Percentiles rank a stretch among this genome's conserved stretches.
Evolutionary conservation across 1,140 invertebrate genomes (phyloP).

Genomic region (Meteorus sp.): DNA sequence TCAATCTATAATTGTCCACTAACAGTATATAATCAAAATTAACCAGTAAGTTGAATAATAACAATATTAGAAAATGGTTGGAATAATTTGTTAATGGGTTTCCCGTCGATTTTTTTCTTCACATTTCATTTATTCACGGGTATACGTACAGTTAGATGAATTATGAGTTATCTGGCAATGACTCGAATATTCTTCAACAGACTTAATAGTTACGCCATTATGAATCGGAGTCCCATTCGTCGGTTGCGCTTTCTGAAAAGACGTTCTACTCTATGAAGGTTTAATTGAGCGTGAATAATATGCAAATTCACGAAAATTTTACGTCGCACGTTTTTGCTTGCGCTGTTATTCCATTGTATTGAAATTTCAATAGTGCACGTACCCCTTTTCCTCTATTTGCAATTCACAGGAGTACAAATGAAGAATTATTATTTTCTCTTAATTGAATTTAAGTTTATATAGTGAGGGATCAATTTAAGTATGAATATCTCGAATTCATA

Average conservation of each 20-base stretch:
- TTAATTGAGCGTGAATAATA: constrained; percentile 48
- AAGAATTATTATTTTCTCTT: constrained; percentile 1
- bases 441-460: too few relatives aligned
- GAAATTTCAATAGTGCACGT: background rate
- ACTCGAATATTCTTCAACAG: constrained; percentile 32
- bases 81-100: too few relatives aligned
- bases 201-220: constrained; percentile 45
- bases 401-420: background rate
- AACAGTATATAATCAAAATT: background rate
- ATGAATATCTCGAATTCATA: background rate
- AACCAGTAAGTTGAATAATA: background rate
- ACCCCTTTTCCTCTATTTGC: background rate
- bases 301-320: constrained; percentile 34
- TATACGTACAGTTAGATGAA: constrained; percentile 1
- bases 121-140: too few relatives aligned
- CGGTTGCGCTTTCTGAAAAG: constrained; percentile 33
- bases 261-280: constrained; percentile 34
- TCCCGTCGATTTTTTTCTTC: too few relatives aligned
- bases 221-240: constrained; percentile 22
- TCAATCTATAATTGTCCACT: background rate
- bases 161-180: background rate
- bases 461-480: too few relatives aligned
- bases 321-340: constrained; percentile 27
- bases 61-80: too few relatives aligned
- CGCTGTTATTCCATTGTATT: constrained; percentile 33